These are phyloP conservation scores for Diorhabda carinulata DNA, from an alignment of 1,140 invertebrate genomes.

Conservation along the genomic window DNA sequence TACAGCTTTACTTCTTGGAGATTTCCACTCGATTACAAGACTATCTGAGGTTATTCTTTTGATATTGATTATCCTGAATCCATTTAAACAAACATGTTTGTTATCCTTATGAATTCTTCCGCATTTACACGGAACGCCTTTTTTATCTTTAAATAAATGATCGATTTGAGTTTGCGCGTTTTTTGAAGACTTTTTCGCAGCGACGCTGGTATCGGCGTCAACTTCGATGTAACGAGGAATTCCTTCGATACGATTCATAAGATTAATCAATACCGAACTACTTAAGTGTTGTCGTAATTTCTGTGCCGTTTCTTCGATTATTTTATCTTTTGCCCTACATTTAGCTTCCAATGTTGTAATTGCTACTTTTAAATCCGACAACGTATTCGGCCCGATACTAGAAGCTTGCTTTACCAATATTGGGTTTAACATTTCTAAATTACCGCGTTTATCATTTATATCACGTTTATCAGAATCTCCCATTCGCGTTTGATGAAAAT, in stretches of 20 bases:
- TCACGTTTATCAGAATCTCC: too few relatives aligned
- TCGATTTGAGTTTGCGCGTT: neutral
- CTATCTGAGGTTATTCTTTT: neutral
- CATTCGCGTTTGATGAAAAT: neutral
- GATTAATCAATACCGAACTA: neutral
- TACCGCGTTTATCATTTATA: too few relatives aligned
- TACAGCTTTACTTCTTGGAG: neutral
- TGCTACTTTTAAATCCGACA: neutral
- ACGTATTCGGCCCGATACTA: too few relatives aligned
- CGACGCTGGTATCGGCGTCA: too few relatives aligned
- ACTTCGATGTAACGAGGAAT: too few relatives aligned
- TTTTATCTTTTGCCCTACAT: neutral
- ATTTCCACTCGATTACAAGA: neutral
- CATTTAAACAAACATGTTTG: neutral
- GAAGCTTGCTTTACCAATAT: neutral
- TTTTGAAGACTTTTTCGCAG: neutral
- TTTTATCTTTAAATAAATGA: neutral
- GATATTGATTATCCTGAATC: neutral
- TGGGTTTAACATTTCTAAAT: neutral
- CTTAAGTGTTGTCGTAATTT: too few relatives aligned
- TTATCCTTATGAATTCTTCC: neutral
- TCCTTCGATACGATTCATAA: neutral
- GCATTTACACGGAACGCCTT: neutral
- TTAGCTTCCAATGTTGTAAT: neutral
- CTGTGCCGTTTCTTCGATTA: too few relatives aligned